Evolutionary conservation across 2,888 invertebrate genomes (phyloP), one percentile per base, ranked within the genome.

Genomic region (Embidobia sp.): DNA sequence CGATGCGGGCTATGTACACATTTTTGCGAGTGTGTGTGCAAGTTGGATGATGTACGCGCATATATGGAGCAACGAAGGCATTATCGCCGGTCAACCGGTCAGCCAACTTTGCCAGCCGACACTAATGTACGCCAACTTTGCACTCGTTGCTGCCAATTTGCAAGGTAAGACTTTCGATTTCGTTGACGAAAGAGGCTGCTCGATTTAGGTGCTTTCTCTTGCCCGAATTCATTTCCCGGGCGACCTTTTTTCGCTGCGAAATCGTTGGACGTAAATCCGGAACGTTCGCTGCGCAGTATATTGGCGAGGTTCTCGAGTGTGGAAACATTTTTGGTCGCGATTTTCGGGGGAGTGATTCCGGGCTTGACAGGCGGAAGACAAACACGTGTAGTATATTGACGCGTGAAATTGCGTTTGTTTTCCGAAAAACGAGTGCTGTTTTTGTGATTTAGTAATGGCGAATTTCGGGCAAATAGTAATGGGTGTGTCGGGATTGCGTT

Each of bases 91-190:
- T 59, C 59, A 70, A 67, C 63, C 70, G 64, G 59, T 57, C 53
- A 57, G 69, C 59, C 48, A 72, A 77, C 70, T 77, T 70, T 42
- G 57, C 31, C 64, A 29, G 44, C 31, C 40, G n/a, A 26, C 57
- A 40, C 67, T 75, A 63, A 75, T 69, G 73, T 73, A 73, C 63
- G 67, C 49, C 64, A 57, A 48, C 53, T 57, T 40, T 40, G 64
- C 42, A 57, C 31, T 57, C 51, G 26, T 48, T 48, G 26, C 22
- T 35, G 15, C 18, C 51, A 29, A n/a, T 40, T 53, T 55, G 33
- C 8, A 4, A 4, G 27, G 27, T n/a, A n/a, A 49, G 29, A 44
- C 51, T 64, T 64, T 64, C 44, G 15, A 31, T 51, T 51, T 66
- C 44, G 37, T n/a, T n/a, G n/a, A n/a, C n/a, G n/a, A n/a, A n/a